Evolutionary conservation across 2,888 invertebrate genomes (phyloP), one percentile per base, ranked within the genome.

Genomic region (Melanostoma mellinum): DNA sequence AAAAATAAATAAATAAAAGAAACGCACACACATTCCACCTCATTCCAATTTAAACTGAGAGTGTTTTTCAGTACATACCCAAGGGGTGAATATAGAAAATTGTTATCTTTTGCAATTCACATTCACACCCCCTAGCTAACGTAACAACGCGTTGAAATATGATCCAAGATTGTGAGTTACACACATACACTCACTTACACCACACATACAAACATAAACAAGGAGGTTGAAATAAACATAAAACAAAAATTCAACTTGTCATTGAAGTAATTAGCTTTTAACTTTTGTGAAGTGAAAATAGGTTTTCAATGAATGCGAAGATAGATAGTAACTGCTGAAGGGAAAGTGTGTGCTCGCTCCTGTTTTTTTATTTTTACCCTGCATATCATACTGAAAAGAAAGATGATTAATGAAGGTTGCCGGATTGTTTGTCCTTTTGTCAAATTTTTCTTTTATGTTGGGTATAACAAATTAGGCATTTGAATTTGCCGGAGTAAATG

Each of bases 261-360:
- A 81, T 76, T 67, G 72, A 65, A 65, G 65, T 73, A 78, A 72
- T 78, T 78, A 78, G 72, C 73, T 78, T 81, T 81, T 67, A 61
- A 60, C 60, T 76, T 75, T 65, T 71, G 44, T 63, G 44, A 75
- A 71, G 58, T 36, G 53, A 56, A 75, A 75, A 75, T 48, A 46
- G 40, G 44, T 46, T 36, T 48, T 46, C 60, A 46, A 20, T 63
- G 56, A 36, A n/a, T 30, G n/a, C 2, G 36, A 33, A 3, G 38
- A 10, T 20, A 53, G 20, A 20, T 20, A 20, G 20, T 20, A 20
- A 20, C 20, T 20, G 20, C 20, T 20, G 20, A 20, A 20, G 20
- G 20, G 20, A 20, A 20, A 20, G 20, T 20, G 20, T 20, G 20
- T 20, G 20, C 20, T 20, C n/a, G n/a, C n/a, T 20, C 20, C 1